phyloP scores from a whole-genome alignment of 2,797 vertebrate genomes.

The Macropus fuliginosus region DNA sequence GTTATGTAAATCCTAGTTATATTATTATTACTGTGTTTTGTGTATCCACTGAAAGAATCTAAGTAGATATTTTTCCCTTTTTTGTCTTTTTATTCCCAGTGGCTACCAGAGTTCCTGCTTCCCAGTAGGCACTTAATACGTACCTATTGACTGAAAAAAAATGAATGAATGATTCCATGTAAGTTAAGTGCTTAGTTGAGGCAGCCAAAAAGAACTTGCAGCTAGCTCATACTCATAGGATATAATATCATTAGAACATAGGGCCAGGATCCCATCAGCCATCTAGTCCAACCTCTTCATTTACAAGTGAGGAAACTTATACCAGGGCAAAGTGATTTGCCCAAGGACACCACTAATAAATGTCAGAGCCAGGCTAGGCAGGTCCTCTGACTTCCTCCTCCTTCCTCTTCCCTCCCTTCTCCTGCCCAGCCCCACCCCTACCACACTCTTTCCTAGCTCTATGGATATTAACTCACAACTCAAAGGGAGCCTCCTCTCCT shows the following conservation, averaged over 20 bases:
- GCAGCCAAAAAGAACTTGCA: background rate
- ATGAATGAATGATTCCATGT: background rate
- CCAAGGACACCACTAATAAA: background rate
- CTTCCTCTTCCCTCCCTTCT: background rate
- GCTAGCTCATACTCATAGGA: background rate
- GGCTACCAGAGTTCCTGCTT: background rate
- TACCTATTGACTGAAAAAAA: background rate
- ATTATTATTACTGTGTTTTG: background rate
- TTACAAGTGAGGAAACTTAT: background rate
- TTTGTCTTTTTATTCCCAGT: background rate
- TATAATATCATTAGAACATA: background rate
- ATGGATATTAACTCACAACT: background rate
- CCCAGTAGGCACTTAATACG: background rate
- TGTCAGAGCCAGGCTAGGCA: background rate
- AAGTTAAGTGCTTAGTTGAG: background rate
- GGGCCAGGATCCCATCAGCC: background rate
- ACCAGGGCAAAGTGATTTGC: background rate
- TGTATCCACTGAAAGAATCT: background rate
- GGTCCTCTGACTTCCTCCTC: background rate
- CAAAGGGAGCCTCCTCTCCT: background rate
- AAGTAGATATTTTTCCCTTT: background rate
- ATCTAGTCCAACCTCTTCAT: background rate
- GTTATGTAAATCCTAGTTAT: background rate
- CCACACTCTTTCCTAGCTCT: background rate
- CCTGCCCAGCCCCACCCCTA: accelerated